Base-by-base conservation (phyloP, 2,888 invertebrate species). In the Metallyticus violacea region DNA sequence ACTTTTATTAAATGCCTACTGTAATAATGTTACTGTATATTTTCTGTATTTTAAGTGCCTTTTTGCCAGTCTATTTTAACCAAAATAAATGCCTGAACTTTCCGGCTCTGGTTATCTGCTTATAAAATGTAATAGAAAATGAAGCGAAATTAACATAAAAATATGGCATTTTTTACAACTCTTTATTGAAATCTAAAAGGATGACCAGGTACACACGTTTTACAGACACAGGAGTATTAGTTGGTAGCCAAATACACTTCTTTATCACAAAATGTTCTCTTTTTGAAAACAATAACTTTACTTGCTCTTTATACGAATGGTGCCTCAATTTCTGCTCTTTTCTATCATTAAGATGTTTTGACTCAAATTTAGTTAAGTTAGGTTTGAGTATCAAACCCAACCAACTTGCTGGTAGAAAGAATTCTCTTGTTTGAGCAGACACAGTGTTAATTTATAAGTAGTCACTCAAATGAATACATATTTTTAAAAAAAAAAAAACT, bases 351-450 rank as follows among this genome's bases (percentile, higher is more conserved):
- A 15, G 40, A 62, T 62, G 40, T 22, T 62, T 62, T 62, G 40
- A 62, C 40, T 15, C 40, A 62, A 9, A 62, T 1, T 1, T 40
- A 40, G 40, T 62, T 83, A 83, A 83, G 77, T 83, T 28, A 83
- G 83, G 77, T 83, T 83, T 83, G 83, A 77, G 77, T 83, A 77
- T 77, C 83, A 83, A 83, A 83, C 29, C 83, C 83, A 83, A 83
- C 28, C 83, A 83, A 83, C 40, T 62, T 62, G 22, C n/a, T 15
- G 40, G 40, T 1, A 62, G 4, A 62, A 40, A 15, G 40, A 15
- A 40, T 40, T 9, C 9, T 9, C 15, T 40, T 62, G 40, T 62
- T n/a, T 2, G 40, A 22, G 40, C 15, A 62, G 15, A 62, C 4
- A 15, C 22, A 2, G 2, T 62, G 40, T 62, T 62, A 62, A 15